Percentiles rank a stretch among this genome's conserved stretches.
Evolutionary conservation across 2,113 vertebrate genomes (phyloP).

Genomic region (Caretta caretta): DNA sequence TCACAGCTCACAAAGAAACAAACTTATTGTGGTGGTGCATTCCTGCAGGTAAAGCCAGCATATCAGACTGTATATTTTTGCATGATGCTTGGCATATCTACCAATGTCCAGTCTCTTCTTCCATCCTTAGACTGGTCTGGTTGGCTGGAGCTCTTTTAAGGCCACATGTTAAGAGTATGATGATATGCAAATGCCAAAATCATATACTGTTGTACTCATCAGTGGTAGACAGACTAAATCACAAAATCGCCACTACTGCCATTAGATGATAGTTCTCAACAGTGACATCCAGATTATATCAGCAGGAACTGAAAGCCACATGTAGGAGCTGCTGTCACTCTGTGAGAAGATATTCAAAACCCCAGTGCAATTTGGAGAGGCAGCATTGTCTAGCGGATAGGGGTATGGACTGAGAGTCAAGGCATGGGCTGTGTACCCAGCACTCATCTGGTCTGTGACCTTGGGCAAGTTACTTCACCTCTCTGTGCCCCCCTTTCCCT

Average conservation of each 20-base stretch:
- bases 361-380: accelerated
- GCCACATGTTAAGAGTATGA: not conserved
- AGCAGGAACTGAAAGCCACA: not conserved
- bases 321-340: not conserved
- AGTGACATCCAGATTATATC: not conserved
- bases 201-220: not conserved
- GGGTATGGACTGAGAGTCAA: not conserved
- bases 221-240: not conserved
- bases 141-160: not conserved
- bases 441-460: not conserved
- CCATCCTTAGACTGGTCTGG: not conserved
- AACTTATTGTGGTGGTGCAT: constrained; percentile 94
- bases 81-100: not conserved
- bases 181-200: not conserved
- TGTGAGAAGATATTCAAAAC: not conserved
- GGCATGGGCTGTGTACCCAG: not conserved
- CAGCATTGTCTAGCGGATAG: not conserved
- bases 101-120: not conserved
- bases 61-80: not conserved
- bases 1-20: constrained; percentile 95
- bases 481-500: not conserved
- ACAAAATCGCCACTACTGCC: not conserved
- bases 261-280: not conserved
- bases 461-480: not conserved
- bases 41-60: constrained; percentile 86